Evolutionary conservation across 2,113 vertebrate genomes (phyloP).

Genomic region (Accipiter cooperii): DNA sequence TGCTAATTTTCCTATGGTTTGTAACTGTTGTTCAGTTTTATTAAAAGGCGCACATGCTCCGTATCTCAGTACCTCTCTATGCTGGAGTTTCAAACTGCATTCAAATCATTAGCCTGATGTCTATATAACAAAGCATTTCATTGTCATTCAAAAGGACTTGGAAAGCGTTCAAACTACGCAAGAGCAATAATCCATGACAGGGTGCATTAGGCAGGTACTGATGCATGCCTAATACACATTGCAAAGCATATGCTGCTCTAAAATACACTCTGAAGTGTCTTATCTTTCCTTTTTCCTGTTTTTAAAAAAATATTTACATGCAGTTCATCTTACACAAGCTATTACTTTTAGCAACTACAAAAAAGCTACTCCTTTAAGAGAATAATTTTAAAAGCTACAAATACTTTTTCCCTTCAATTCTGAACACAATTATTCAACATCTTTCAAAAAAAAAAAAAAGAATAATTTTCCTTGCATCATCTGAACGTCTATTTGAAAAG

Average conservation of each 20-base stretch:
- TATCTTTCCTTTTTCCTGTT: neutral
- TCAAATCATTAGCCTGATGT: neutral
- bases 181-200: slow-evolving; percentile 31
- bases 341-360: neutral
- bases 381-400: neutral
- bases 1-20: neutral
- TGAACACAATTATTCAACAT: neutral
- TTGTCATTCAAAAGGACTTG: neutral
- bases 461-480: neutral
- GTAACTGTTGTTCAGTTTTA: neutral
- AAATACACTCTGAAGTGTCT: neutral
- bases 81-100: neutral
- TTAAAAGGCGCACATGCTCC: neutral
- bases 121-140: slow-evolving; percentile 10
- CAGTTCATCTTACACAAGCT: neutral
- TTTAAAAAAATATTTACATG: neutral
- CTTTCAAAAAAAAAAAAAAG: neutral
- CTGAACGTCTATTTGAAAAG: neutral
- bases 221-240: slow-evolving; percentile 16
- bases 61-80: neutral
- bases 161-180: neutral
- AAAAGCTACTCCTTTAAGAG: neutral
- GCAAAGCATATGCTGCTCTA: neutral
- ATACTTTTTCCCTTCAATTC: neutral
- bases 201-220: slow-evolving; percentile 22